phyloP scores from a whole-genome alignment of 2,888 invertebrate genomes.

The Oligia latruncula region DNA sequence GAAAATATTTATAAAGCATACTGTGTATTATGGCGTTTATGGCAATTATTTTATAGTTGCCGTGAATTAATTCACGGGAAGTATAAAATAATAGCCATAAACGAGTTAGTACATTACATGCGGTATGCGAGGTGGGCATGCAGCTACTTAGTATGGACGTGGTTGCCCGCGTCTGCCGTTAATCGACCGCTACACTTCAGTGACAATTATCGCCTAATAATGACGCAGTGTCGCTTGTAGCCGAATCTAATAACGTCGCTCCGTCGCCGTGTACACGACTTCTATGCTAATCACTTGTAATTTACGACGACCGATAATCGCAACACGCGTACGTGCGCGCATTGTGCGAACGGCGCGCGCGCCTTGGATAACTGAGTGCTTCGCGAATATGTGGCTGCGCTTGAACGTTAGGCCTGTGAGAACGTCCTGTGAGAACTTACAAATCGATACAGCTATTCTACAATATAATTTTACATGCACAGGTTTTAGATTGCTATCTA shows the following conservation, averaged over 20 bases:
- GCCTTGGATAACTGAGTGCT: slow-evolving; percentile 67
- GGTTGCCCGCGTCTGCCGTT: slow-evolving; percentile 81
- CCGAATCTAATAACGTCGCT: slow-evolving; percentile 85
- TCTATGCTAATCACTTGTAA: slow-evolving; percentile 88
- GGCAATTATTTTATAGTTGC: neutral
- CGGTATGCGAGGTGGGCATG: slow-evolving; percentile 72
- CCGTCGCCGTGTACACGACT: slow-evolving; percentile 80
- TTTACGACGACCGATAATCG: slow-evolving; percentile 89
- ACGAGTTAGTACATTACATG: slow-evolving; percentile 58
- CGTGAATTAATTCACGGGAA: neutral
- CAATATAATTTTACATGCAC: slow-evolving; percentile 66
- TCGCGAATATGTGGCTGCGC: slow-evolving; percentile 68
- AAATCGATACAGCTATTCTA: slow-evolving; percentile 74
- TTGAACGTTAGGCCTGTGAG: slow-evolving; percentile 67
- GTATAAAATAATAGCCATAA: slow-evolving; percentile 61
- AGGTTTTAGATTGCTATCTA: slow-evolving; percentile 70
- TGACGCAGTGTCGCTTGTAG: slow-evolving; percentile 82
- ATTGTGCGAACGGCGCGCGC: slow-evolving; percentile 81
- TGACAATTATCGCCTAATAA: slow-evolving; percentile 88
- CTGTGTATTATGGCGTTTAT: neutral
- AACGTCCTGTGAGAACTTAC: slow-evolving; percentile 77
- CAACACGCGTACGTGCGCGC: slow-evolving; percentile 87
- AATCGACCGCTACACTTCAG: slow-evolving; percentile 87
- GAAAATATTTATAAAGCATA: neutral
- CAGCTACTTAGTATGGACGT: slow-evolving; percentile 80